Conservation (phyloP, 1,140 invertebrate genomes). For the Euschistus heros region DNA sequence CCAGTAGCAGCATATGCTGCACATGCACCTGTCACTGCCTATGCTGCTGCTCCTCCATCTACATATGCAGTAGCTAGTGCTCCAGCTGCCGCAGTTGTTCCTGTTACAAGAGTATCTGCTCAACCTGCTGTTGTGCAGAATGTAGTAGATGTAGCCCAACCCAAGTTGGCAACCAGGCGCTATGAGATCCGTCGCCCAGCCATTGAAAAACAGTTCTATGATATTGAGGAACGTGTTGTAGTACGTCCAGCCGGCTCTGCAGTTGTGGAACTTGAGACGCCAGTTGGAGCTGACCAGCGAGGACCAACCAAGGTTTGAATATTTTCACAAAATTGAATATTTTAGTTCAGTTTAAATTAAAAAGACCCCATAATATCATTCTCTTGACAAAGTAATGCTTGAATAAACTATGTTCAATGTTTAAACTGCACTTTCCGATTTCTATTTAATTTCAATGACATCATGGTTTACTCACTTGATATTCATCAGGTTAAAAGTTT, state of each 20-base stretch:
- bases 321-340: constrained; percentile 33
- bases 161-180: constrained; percentile 40
- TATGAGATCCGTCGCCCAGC: constrained; percentile 48
- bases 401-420: no score
- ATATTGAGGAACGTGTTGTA: constrained; percentile 50
- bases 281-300: constrained; percentile 45
- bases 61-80: neutral
- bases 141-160: constrained; percentile 42
- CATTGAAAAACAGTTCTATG: constrained; percentile 54
- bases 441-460: no score
- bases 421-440: no score
- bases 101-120: constrained; percentile 40
- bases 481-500: no score
- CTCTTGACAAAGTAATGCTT: no score
- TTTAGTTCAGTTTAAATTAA: no score
- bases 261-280: constrained; percentile 48
- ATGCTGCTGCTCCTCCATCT: neutral
- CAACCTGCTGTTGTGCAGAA: constrained; percentile 43
- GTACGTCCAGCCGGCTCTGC: constrained; percentile 51
- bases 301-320: constrained; percentile 20
- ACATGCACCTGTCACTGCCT: neutral
- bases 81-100: constrained; percentile 42
- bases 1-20: constrained; percentile 8
- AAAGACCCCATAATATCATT: no score
- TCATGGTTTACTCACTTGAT: no score